Conservation (phyloP, 2,797 vertebrate species). For the Cyclopterus lumpus region DNA sequence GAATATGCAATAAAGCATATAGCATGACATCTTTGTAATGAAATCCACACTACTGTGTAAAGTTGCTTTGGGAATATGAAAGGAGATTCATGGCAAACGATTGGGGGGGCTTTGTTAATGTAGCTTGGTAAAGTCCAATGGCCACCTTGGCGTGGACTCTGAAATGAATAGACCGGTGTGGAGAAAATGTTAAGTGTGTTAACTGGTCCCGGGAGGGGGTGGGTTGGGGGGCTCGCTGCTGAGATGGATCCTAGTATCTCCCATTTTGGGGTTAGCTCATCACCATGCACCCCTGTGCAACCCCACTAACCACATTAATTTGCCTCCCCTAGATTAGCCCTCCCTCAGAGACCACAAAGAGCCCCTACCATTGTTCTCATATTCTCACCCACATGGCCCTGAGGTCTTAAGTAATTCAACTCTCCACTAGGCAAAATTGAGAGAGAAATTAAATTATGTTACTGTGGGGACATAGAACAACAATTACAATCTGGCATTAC, state of each 20-base stretch:
- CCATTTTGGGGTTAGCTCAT: constrained; percentile 71
- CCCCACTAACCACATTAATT: constrained; percentile 80
- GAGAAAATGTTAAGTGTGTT: constrained; percentile 77
- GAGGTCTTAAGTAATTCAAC: constrained; percentile 68
- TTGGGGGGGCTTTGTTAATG: constrained; percentile 39
- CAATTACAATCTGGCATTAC: constrained; percentile 53
- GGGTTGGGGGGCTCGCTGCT: constrained; percentile 51
- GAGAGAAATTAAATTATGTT: constrained; percentile 72
- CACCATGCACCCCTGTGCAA: constrained; percentile 56
- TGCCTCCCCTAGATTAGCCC: constrained; percentile 74
- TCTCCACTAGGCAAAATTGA: constrained; percentile 53
- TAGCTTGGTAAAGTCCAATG: constrained; percentile 53
- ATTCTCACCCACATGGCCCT: constrained; percentile 46
- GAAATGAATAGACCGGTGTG: constrained; percentile 68
- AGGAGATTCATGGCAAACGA: constrained; percentile 9
- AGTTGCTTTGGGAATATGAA: constrained; percentile 40
- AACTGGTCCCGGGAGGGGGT: constrained; percentile 63
- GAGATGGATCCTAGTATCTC: constrained; percentile 53
- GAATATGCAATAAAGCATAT: constrained; percentile 61
- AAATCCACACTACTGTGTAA: constrained; percentile 49
- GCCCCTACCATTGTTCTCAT: constrained; percentile 68
- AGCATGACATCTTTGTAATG: constrained; percentile 48
- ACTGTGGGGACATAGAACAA: constrained; percentile 60
- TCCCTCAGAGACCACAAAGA: constrained; percentile 72
- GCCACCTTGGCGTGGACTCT: constrained; percentile 67